Base-by-base conservation (phyloP, 2,797 vertebrate species). In the Gadopsis marmoratus region DNA sequence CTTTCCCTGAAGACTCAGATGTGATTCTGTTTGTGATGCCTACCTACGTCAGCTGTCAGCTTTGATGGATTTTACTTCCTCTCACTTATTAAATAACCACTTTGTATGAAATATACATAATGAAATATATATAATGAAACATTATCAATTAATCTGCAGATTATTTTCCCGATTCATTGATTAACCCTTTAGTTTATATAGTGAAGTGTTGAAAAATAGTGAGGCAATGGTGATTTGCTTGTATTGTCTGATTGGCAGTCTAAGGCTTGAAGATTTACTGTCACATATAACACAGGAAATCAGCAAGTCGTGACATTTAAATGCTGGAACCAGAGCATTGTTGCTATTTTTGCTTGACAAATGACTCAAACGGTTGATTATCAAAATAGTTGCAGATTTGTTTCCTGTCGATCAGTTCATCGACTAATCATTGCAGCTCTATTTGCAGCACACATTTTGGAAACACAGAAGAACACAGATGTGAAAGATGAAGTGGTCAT, bases 1-100 rank as follows among this genome's bases (percentile, higher is more conserved):
- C 13, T 47, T 56, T 17, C 8, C 3, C 37, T 60, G 16, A 13
- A 13, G 23, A 31, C 58, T 71, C 55, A 2, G 62, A 63, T 60
- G 17, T 60, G 55, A 71, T n/a, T 26, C 64, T 81, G 48, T 83
- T 78, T 35, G 35, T 76, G 67, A 73, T 21, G 48, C 21, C 7
- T 76, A 71, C 33, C 37, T 76, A 16, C 17, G 5, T n/a, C n/a
- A n/a, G n/a, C n/a, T 59, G 55, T 76, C 55, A 74, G 47, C 5
- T 59, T 26, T 72, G 29, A 26, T 60, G 59, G 43, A 68, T 41
- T 70, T 37, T 14, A 50, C 35, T 4, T 21, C 26, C 53, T 35
- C 21, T 50, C 5, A 19, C 19, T 67, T 31, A 39, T 51, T 23
- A n/a, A 45, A 55, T 45, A 35, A 43, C 16, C 35, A 33, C 7